phyloP scores from a whole-genome alignment of 2,113 vertebrate species.

The Channa argus region DNA sequence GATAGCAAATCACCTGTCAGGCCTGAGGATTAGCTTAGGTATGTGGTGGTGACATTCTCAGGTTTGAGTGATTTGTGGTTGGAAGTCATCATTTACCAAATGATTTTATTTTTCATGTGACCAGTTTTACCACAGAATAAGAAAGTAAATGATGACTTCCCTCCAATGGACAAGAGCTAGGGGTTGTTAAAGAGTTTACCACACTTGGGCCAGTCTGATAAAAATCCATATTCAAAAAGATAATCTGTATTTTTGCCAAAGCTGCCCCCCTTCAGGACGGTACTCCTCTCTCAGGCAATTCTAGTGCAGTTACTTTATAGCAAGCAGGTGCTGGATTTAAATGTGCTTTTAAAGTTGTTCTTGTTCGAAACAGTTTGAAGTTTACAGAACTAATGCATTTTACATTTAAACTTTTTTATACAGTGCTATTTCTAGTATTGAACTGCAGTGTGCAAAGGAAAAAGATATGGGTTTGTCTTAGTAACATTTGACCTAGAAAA shows the following conservation, averaged over 20 bases:
- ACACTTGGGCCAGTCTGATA: background rate
- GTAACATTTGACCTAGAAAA: background rate
- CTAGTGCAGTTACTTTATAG: background rate
- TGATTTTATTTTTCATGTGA: too few species aligned
- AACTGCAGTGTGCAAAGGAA: too few species aligned
- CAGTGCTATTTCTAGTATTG: too few species aligned
- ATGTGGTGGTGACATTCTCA: too few species aligned
- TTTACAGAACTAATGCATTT: background rate
- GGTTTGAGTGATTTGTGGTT: background rate
- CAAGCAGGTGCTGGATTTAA: constrained; percentile 15
- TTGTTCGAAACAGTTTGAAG: background rate
- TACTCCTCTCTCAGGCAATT: background rate
- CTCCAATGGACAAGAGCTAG: too few species aligned
- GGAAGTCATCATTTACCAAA: background rate
- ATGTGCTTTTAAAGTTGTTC: background rate
- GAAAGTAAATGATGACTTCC: too few species aligned
- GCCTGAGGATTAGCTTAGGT: too few species aligned
- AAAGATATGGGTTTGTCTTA: background rate
- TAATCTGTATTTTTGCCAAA: constrained; percentile 18
- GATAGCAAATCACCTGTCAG: background rate
- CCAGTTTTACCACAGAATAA: too few species aligned
- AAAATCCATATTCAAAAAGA: constrained; percentile 4
- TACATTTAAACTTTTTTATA: background rate
- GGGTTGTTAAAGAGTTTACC: too few species aligned
- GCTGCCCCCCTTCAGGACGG: background rate